Evolutionary conservation across 2,888 invertebrate genomes (phyloP).

Genomic region (Clunio marinus): DNA sequence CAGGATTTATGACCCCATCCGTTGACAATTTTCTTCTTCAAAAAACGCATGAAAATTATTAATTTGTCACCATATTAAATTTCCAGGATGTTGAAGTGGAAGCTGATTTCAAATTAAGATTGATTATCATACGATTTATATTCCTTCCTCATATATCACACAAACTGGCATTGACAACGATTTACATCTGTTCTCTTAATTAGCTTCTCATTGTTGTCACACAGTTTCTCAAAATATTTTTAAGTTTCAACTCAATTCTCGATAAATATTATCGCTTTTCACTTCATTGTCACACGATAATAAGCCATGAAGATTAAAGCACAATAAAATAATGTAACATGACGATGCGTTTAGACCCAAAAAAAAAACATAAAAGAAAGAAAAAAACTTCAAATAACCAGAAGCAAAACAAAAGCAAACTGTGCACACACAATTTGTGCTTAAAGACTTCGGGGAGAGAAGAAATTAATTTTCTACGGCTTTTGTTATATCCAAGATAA

Average conservation of each 20-base stretch:
- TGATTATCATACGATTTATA: not conserved
- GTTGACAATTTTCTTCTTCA: not conserved
- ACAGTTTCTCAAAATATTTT: no score
- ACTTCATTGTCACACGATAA: not conserved
- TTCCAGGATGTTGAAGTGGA: not conserved
- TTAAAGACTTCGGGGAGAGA: conserved; percentile 7
- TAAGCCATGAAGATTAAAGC: not conserved
- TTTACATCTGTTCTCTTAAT: conserved; percentile 16
- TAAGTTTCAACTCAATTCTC: not conserved
- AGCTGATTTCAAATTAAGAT: conserved; percentile 15
- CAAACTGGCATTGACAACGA: no score
- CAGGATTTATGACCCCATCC: conserved; percentile 18
- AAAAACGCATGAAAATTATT: conserved; percentile 8
- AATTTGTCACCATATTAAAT: conserved; percentile 5
- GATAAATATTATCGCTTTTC: not conserved
- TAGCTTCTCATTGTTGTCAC: conserved; percentile 4
- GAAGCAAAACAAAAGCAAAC: not conserved
- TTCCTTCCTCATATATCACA: not conserved
- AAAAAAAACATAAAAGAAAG: not conserved
- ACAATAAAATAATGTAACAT: not conserved
- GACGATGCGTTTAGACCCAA: no score
- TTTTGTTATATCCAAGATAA: conserved; percentile 11
- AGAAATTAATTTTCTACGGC: conserved; percentile 34
- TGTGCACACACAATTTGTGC: not conserved
- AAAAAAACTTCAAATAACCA: not conserved